Evolutionary conservation across 2,888 invertebrate genomes (phyloP).

Genomic region (Spisula solida): DNA sequence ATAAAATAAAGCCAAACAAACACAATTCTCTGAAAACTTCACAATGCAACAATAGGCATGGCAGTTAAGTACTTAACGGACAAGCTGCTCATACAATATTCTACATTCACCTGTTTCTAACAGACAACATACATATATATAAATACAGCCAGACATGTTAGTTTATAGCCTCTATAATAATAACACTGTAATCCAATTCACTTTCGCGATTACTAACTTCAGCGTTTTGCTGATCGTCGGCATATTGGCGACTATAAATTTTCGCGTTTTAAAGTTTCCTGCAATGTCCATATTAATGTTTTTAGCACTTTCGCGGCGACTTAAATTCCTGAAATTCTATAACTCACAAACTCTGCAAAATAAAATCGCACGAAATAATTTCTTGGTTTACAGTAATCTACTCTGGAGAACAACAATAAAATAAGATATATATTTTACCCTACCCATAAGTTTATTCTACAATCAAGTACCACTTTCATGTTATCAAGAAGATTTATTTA

Average conservation of each 20-base stretch:
- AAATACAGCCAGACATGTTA: slow-evolving; percentile 9
- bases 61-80: background rate
- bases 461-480: background rate
- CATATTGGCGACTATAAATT: too few relatives aligned
- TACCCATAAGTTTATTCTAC: background rate
- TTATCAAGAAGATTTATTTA: background rate
- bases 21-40: background rate
- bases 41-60: background rate
- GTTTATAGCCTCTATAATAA: background rate
- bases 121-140: background rate
- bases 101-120: background rate
- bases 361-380: too few relatives aligned
- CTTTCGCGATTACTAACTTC: too few relatives aligned
- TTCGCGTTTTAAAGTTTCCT: too few relatives aligned
- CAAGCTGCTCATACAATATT: background rate
- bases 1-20: background rate
- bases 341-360: too few relatives aligned
- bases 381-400: too few relatives aligned
- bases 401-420: background rate
- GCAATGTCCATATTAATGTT: too few relatives aligned
- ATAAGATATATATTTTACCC: background rate
- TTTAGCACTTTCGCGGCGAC: too few relatives aligned
- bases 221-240: too few relatives aligned
- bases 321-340: too few relatives aligned
- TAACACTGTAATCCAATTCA: too few relatives aligned